Base-by-base conservation (phyloP, 2,113 vertebrate genomes). In the Onychostruthus taczanowskii region DNA sequence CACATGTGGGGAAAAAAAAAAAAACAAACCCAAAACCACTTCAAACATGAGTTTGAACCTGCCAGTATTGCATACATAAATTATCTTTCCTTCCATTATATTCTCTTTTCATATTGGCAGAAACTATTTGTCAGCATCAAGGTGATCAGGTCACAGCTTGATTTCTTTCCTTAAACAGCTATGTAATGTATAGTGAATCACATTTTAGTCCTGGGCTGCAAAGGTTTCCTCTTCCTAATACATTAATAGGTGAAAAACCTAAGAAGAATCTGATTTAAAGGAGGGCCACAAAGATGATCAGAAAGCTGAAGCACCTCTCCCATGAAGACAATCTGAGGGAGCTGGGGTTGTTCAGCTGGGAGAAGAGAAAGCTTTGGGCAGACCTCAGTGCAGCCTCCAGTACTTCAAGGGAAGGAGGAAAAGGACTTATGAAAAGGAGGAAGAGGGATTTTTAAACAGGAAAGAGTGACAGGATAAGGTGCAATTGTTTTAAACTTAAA, bases 21-120 rank as follows among this genome's bases (percentile, higher is more conserved):
- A 28, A 50, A 4, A 0, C 5, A 50, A 3, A 0, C 4, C 17
- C 24, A 76, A n/a, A 11, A 47, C 35, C 18, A 56, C 4, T 30
- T 13, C 13, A 16, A 53, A 27, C 20, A 39, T 55, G 35, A 70
- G 11, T 39, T 70, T 59, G n/a, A 92, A 84, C 17, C 13, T 59
- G 33, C 7, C 53, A 56, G 5, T 33, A 33, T 3, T 63, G 39
- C 21, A 49, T 24, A 47, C 8, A 49, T 33, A 77, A 69, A 62
- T 77, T 69, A 39, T 33, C 7, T 62, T 79, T 76, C 28, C 21
- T 73, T 49, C 22, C 14, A 63, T 7, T 83, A 18, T 14, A 37
- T 37, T 16, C 2, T 58, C 19, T 58, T 86, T 69, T 50, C 50
- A 7, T 1, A 1, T 43, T 74, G 33, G 39, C n/a, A 83, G 63